These are phyloP conservation scores for Ispidina picta DNA, from an alignment of 2,797 vertebrate genomes.

Conservation along the genomic window DNA sequence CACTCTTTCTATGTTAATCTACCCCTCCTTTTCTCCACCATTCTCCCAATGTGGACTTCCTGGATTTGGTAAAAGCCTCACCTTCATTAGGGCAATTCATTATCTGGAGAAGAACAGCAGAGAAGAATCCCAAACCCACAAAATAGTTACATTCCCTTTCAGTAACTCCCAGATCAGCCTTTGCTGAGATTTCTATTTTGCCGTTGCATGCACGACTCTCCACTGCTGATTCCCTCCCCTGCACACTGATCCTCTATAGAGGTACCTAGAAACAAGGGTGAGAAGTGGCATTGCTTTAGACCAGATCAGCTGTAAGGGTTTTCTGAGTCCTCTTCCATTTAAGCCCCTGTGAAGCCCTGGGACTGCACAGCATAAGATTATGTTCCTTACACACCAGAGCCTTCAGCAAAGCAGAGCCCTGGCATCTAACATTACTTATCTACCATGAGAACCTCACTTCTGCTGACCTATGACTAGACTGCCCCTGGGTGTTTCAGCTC, in stretches of 20 bases:
- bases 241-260: background rate
- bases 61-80: background rate
- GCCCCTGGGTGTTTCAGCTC: background rate
- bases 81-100: conserved; percentile 5
- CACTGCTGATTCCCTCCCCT: background rate
- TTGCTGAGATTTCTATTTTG: background rate
- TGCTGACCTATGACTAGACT: background rate
- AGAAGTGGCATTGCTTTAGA: background rate
- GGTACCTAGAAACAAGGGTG: background rate
- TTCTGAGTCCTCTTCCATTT: background rate
- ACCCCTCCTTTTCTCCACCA: background rate
- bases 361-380: accelerated
- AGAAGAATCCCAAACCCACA: background rate
- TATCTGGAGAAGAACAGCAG: background rate
- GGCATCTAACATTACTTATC: background rate
- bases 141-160: background rate
- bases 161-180: background rate
- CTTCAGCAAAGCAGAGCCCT: background rate
- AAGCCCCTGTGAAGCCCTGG: background rate
- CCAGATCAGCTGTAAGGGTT: background rate
- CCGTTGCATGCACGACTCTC: background rate
- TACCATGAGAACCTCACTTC: accelerated
- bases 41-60: background rate
- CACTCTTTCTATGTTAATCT: background rate
- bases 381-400: background rate